Conservation (phyloP, 2,888 invertebrate species). For the Andrena flavipes region DNA sequence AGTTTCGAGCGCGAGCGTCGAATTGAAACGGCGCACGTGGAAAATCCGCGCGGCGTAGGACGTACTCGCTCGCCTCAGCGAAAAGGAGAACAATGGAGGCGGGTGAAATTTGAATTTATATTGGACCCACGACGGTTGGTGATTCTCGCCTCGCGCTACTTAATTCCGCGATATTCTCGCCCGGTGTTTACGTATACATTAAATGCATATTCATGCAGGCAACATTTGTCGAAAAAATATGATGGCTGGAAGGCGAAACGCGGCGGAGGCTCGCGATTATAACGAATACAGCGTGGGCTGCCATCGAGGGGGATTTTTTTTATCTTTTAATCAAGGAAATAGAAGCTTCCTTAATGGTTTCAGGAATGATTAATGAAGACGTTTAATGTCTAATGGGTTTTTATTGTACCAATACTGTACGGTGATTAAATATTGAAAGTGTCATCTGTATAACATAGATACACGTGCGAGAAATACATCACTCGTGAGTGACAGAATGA, state of each 20-base stretch:
- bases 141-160: conserved; percentile 45
- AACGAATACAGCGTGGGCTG: background rate
- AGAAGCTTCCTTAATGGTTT: too few relatives aligned
- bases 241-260: conserved; percentile 11
- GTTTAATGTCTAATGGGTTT: too few relatives aligned
- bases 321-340: background rate
- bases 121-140: conserved; percentile 35
- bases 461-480: background rate
- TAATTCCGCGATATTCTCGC: conserved; percentile 44
- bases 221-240: conserved; percentile 44
- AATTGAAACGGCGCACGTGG: conserved; percentile 34
- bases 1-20: conserved; percentile 6
- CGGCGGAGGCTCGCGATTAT: background rate
- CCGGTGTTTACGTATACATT: conserved; percentile 50
- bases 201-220: conserved; percentile 54
- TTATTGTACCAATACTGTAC: too few relatives aligned
- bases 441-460: background rate
- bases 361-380: too few relatives aligned
- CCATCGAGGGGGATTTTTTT: background rate
- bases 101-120: conserved; percentile 62
- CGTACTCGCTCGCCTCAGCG: conserved; percentile 28
- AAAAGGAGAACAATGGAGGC: conserved; percentile 45
- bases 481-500: background rate
- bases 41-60: conserved; percentile 13
- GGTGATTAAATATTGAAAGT: background rate